Conservation (phyloP, 2,888 invertebrate species). For the Drosophila buzzatii region DNA sequence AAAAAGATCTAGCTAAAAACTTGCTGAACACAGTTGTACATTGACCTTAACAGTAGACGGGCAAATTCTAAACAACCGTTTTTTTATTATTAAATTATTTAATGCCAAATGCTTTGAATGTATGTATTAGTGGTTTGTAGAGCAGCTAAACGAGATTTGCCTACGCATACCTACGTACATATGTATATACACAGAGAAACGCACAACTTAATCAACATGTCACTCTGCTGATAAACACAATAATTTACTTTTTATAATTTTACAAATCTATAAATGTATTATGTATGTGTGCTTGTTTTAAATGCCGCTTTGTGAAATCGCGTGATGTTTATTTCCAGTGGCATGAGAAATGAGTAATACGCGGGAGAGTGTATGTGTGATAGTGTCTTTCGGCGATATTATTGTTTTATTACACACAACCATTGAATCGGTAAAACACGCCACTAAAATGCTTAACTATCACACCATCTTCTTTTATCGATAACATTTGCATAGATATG, state of each 20-base stretch:
- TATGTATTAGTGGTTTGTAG: conserved; percentile 3
- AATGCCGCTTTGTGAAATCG: conserved; percentile 49
- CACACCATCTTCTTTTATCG: conserved; percentile 51
- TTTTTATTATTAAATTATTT: conserved; percentile 6
- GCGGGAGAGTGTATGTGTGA: background rate
- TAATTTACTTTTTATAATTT: conserved; percentile 13
- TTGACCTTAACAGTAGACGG: conserved; percentile 59
- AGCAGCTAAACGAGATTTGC: conserved; percentile 12
- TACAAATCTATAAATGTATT: conserved; percentile 11
- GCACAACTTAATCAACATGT: conserved; percentile 31
- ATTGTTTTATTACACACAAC: conserved; percentile 48
- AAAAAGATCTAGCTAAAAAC: conserved; percentile 11
- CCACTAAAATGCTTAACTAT: conserved; percentile 52
- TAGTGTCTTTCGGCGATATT: conserved; percentile 22
- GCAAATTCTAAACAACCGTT: conserved; percentile 13
- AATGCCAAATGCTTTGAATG: conserved; percentile 5
- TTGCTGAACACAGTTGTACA: conserved; percentile 50
- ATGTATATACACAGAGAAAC: background rate
- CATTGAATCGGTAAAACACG: conserved; percentile 48
- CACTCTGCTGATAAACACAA: conserved; percentile 29
- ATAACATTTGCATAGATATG: conserved; percentile 29
- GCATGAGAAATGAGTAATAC: conserved; percentile 53
- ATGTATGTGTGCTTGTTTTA: conserved; percentile 11
- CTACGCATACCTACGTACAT: background rate
- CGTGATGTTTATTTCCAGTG: conserved; percentile 65